These are phyloP conservation scores for Ostrea edulis DNA, from an alignment of 1,140 invertebrate genomes.

Conservation along the genomic window DNA sequence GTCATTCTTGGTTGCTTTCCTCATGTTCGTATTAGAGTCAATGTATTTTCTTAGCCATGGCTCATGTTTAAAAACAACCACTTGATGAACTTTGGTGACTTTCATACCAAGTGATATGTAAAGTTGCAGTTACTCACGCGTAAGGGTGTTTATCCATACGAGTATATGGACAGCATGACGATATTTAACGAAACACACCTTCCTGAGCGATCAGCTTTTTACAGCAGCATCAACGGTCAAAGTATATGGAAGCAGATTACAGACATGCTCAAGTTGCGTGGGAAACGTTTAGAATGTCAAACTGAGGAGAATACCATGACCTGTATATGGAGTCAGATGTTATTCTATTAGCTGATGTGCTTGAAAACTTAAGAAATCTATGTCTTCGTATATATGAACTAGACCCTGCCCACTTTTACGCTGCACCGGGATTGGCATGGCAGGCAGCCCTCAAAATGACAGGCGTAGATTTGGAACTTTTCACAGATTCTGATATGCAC, in stretches of 20 bases:
- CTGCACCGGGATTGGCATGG: too few relatives aligned
- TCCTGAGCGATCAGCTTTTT: conserved; percentile 39
- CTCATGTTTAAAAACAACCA: too few relatives aligned
- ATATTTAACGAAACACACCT: conserved; percentile 42
- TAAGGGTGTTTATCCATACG: conserved; percentile 52
- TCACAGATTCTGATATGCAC: conserved; percentile 51
- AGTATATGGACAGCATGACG: conserved; percentile 41
- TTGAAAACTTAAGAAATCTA: too few relatives aligned
- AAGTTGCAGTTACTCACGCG: conserved; percentile 30
- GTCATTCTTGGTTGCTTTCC: too few relatives aligned
- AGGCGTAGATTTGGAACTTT: conserved; percentile 40
- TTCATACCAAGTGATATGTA: neutral
- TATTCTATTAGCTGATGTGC: conserved; percentile 58
- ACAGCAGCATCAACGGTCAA: neutral
- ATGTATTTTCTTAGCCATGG: too few relatives aligned
- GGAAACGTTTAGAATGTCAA: conserved; percentile 26
- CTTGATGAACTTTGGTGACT: too few relatives aligned
- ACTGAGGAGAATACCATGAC: conserved; percentile 57
- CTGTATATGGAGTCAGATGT: conserved; percentile 48
- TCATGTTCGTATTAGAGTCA: too few relatives aligned
- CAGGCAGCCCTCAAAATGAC: too few relatives aligned
- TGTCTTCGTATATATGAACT: too few relatives aligned
- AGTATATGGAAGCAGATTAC: too few relatives aligned
- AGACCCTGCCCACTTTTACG: too few relatives aligned
- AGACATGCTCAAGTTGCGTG: conserved; percentile 43